A percentile compares a stretch with the other conserved stretches of the same genome.
These are phyloP conservation scores for Tenebrosternarchus preto DNA, from an alignment of 2,113 vertebrate genomes.

Conservation along the genomic window DNA sequence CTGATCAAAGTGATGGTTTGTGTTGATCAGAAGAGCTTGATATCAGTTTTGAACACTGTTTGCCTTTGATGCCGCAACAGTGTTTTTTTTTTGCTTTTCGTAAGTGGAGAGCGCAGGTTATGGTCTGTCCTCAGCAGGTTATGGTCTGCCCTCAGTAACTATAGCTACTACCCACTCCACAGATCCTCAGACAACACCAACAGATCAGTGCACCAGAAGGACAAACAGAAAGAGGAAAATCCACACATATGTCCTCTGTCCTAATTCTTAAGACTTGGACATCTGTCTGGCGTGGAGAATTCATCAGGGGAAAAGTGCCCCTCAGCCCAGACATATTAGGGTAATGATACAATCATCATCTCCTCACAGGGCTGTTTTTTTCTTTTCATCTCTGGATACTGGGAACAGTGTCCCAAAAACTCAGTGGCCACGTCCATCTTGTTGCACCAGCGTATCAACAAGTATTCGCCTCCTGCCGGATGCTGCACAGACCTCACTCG, in stretches of 20 bases:
- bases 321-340: conserved; percentile 39
- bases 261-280: background rate
- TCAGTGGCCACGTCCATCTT: background rate
- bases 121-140: conserved; percentile 31
- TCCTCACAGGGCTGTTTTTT: conserved; percentile 1
- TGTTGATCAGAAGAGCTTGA: conserved; percentile 34
- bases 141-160: conserved; percentile 31
- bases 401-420: conserved; percentile 6
- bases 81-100: conserved; percentile 34
- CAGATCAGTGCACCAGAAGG: background rate
- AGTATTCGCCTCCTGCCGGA: background rate
- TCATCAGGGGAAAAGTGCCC: conserved; percentile 2
- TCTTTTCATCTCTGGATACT: conserved; percentile 9
- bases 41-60: conserved; percentile 34
- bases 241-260: background rate
- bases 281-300: conserved; percentile 23
- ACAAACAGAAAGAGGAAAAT: background rate
- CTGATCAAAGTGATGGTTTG: conserved; percentile 23
- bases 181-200: conserved; percentile 1
- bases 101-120: background rate
- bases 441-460: conserved; percentile 8
- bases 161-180: conserved; percentile 26
- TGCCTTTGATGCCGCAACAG: conserved; percentile 32
- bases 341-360: conserved; percentile 42
- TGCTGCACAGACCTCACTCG: background rate